A percentile compares a stretch with the other conserved stretches of the same genome.
Conservation (phyloP, 2,888 invertebrate genomes). For the Koerneria pararmatus region DNA sequence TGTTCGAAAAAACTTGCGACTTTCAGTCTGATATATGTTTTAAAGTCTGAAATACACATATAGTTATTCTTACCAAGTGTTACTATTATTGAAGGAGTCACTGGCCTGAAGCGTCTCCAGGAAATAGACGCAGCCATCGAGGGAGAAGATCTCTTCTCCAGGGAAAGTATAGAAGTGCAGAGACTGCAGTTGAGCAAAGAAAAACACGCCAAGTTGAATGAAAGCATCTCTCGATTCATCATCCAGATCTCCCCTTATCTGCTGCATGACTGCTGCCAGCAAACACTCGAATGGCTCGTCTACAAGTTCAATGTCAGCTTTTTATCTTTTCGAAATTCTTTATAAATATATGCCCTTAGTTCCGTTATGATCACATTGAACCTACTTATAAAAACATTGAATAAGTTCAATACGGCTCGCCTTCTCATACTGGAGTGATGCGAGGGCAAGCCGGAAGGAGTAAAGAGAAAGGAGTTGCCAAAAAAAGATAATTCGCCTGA, state of each 20-base stretch:
- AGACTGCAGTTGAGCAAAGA: conserved; percentile 69
- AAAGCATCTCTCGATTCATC: conserved; percentile 75
- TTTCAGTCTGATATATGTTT: no score
- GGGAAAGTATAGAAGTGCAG: conserved; percentile 71
- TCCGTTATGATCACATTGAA: no score
- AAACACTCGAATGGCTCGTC: conserved; percentile 91
- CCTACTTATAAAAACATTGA: no score
- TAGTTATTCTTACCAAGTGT: conserved; percentile 6
- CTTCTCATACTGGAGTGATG: no score
- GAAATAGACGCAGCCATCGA: conserved; percentile 72
- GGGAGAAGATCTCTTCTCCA: conserved; percentile 77
- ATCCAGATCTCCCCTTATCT: conserved; percentile 80
- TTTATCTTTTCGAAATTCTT: conserved; percentile 16
- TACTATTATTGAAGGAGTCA: conserved; percentile 66
- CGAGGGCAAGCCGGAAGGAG: no score
- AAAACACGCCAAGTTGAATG: conserved; percentile 75
- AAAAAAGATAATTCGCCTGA: no score
- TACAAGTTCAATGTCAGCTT: conserved; percentile 65
- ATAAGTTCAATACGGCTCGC: no score
- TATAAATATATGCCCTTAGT: background rate
- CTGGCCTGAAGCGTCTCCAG: conserved; percentile 79
- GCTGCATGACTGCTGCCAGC: conserved; percentile 77
- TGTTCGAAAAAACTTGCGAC: no score
- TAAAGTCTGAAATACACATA: background rate
- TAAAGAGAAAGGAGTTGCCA: no score